Evolutionary conservation across 2,888 invertebrate genomes (phyloP).

Genomic region (Bombylius discolor): DNA sequence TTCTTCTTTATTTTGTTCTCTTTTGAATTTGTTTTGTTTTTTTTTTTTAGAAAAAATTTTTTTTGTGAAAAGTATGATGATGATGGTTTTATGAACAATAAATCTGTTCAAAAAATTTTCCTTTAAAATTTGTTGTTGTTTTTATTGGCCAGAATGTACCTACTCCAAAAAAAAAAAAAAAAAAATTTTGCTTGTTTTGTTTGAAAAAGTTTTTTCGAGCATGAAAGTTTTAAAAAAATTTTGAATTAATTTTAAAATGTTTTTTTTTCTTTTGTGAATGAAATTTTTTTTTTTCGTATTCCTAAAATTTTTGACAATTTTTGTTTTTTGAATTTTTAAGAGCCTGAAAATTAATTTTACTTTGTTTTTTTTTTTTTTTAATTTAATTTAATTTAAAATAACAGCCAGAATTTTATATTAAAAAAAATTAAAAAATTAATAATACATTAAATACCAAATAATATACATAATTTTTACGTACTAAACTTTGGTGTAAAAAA

Average conservation of each 20-base stretch:
- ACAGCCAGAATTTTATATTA: background rate
- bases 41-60: background rate
- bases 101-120: too few relatives aligned
- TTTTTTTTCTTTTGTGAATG: background rate
- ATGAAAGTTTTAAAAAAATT: too few relatives aligned
- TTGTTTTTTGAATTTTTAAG: background rate
- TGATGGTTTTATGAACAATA: too few relatives aligned
- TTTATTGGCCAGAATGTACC: too few relatives aligned
- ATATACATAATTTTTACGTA: slow-evolving; percentile 4
- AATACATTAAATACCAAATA: background rate
- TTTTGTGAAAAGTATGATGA: too few relatives aligned
- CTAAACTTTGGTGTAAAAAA: slow-evolving; percentile 13
- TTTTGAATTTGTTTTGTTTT: background rate
- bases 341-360: background rate
- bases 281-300: background rate
- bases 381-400: too few relatives aligned
- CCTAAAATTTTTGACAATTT: too few relatives aligned
- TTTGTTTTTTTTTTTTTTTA: too few relatives aligned
- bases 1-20: background rate
- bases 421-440: slow-evolving; percentile 1
- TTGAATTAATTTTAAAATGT: background rate
- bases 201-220: too few relatives aligned
- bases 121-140: too few relatives aligned
- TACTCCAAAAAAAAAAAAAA: too few relatives aligned
- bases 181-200: too few relatives aligned